Evolutionary conservation across 1,140 invertebrate species (phyloP), one percentile per base, ranked within the genome.

Genomic region (Drosophila ercepeae): DNA sequence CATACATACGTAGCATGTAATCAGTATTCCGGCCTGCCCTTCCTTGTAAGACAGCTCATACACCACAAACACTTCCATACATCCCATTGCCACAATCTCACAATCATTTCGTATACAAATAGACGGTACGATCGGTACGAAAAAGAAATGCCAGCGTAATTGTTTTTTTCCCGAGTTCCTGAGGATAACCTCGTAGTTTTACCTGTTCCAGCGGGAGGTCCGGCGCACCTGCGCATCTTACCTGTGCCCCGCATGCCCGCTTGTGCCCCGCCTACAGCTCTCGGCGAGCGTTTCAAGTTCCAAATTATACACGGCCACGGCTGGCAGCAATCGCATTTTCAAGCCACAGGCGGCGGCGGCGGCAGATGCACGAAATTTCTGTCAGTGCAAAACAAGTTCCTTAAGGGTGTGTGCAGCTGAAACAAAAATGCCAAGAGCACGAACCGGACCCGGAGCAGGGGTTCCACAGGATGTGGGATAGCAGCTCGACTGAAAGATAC

Each of bases 331-430:
- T 69, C 68, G 71, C 18, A 49, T 61, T 55, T 68, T 59, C 39
- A 23, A 45, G 52, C 63, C n/a, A 23, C 23, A 25, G n/a, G n/a
- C n/a, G n/a, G n/a, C 21, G 21, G 2, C 2, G 44, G 42, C 45
- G 55, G 39, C 58, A 54, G 42, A 39, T 51, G 39, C 64, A 60
- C 7, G 8, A 61, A 75, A 68, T 78, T 83, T 83, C 48, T 84
- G 54, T 72, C 75, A 76, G 71, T 84, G 79, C 61, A 79, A 86
- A 84, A 86, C 79, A 73, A 84, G 79, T 86, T 84, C 72, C 52
- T 75, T 84, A 86, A 76, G 79, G 79, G 67, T 84, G 81, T 72
- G 52, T 75, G 68, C 55, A 52, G 34, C 36, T 25, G 13, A 49
- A 65, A 52, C 63, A 61, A 65, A 14, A 58, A 58, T 45, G 54